These are phyloP conservation scores for Heliconius melpomene DNA, from an alignment of 1,140 invertebrate species.

Conservation along the genomic window DNA sequence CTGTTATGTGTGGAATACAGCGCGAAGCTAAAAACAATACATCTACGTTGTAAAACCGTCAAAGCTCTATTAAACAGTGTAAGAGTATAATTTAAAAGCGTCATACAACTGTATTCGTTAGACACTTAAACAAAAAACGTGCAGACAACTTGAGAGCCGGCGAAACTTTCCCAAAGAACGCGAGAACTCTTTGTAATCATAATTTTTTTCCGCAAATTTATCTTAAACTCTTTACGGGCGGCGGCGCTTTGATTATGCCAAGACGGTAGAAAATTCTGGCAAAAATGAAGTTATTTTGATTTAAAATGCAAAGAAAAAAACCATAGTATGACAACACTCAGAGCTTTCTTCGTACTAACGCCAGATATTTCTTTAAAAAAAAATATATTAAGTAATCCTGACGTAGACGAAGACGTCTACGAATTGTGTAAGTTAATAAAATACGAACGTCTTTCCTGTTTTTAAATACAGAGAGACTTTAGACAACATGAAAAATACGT, in stretches of 20 bases:
- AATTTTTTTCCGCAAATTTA: constrained; percentile 63
- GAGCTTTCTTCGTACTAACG: constrained; percentile 42
- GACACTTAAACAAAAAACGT: constrained; percentile 24
- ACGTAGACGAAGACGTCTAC: constrained; percentile 51
- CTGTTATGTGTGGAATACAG: too few relatives aligned
- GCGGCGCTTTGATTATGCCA: constrained; percentile 67
- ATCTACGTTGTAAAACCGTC: neutral
- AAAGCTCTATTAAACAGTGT: neutral
- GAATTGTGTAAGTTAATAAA: constrained; percentile 54
- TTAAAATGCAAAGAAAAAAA: constrained; percentile 74
- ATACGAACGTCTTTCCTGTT: neutral
- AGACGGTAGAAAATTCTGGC: constrained; percentile 66
- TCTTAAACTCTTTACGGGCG: constrained; percentile 67
- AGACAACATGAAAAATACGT: neutral
- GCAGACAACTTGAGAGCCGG: constrained; percentile 33
- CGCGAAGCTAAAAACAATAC: too few relatives aligned
- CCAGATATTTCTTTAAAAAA: constrained; percentile 52
- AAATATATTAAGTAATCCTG: constrained; percentile 69
- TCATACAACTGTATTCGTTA: constrained; percentile 17
- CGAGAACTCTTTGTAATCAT: constrained; percentile 54
- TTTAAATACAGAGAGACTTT: neutral
- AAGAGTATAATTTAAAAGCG: constrained; percentile 5
- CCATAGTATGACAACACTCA: constrained; percentile 43
- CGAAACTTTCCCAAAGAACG: constrained; percentile 56
- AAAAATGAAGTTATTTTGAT: constrained; percentile 77